Percentiles rank a stretch among this genome's conserved stretches.
These are phyloP conservation scores for Leptobrachium leishanense DNA, from an alignment of 2,113 vertebrate genomes.

Conservation along the genomic window DNA sequence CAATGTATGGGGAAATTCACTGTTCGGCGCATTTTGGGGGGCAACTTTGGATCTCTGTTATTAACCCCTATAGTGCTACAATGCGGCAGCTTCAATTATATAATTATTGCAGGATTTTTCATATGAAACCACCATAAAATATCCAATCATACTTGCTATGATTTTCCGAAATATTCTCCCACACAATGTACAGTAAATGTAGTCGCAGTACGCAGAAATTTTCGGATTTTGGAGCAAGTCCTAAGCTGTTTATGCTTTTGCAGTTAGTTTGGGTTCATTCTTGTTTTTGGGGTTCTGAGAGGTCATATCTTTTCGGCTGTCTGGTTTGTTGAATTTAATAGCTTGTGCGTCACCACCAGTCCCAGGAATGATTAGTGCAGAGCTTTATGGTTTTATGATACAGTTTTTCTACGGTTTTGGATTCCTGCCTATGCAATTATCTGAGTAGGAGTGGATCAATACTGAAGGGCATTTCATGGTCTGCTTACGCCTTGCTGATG, in stretches of 20 bases:
- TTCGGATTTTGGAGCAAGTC: background rate
- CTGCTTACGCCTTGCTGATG: conserved; percentile 41
- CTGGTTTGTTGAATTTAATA: conserved; percentile 21
- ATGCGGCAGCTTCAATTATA: too few relatives aligned
- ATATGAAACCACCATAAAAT: background rate
- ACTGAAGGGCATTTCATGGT: conserved; percentile 41
- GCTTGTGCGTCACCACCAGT: conserved; percentile 21
- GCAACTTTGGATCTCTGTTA: too few relatives aligned
- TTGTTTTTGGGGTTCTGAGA: background rate
- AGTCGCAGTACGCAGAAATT: background rate
- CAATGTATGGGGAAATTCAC: too few relatives aligned
- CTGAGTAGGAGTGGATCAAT: conserved; percentile 44
- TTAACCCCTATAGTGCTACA: too few relatives aligned
- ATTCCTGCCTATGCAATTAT: conserved; percentile 48
- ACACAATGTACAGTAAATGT: background rate
- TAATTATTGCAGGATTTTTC: too few relatives aligned
- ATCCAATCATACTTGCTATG: background rate
- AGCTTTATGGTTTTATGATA: conserved; percentile 38
- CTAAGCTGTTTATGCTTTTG: background rate
- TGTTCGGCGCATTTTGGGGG: too few relatives aligned
- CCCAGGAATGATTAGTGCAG: conserved; percentile 29
- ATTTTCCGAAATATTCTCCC: background rate
- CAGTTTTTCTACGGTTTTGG: conserved; percentile 42
- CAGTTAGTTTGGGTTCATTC: background rate
- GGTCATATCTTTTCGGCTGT: conserved; percentile 9